Base-by-base conservation (phyloP, 2,113 vertebrate genomes). In the Brachionichthys hirsutus region DNA sequence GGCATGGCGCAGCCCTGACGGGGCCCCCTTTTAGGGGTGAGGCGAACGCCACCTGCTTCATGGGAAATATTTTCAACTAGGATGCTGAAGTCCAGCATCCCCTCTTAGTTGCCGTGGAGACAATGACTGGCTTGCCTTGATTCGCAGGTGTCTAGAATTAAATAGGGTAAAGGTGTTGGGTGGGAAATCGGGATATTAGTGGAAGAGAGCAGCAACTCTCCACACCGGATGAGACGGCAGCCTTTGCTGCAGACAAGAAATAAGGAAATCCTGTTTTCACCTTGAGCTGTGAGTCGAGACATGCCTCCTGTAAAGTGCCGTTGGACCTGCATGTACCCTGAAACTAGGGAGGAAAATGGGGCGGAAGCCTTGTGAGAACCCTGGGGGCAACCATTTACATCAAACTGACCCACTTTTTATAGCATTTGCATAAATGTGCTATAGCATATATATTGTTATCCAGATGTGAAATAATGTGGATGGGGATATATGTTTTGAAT, bases 101-200 rank as follows among this genome's bases (percentile, higher is more conserved):
- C 9, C 35, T 67, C 64, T 43, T 1, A 15, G 85, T 89, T 88
- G 81, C 81, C 47, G 35, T 80, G 84, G 86, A 73, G 76, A 88
- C 75, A 1, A 61, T 15, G 19, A 4, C 63, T 46, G 10, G 44
- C 75, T 75, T 54, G n/a, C 66, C 58, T 77, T 17, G 12, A 67
- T 83, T 84, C 78, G 40, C 53, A 64, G 65, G 71, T 59, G 69
- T 83, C 62, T 75, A 62, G 57, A 38, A 40, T 22, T 1, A 71
- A 54, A 56, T 49, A 30, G 1, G 10, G 54, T 9, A 18, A 49
- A 4, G 46, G 18, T 44, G n/a, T n/a, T n/a, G 17, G 55, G 44
- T 41, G 50, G 20, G 18, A 30, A 35, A 51, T 17, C 24, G 38
- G 42, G 53, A 56, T 50, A 61, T 53, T 53, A 61, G 46, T 13